Base-by-base conservation (phyloP, 2,797 vertebrate genomes). In the Thripadectes ignobilis region DNA sequence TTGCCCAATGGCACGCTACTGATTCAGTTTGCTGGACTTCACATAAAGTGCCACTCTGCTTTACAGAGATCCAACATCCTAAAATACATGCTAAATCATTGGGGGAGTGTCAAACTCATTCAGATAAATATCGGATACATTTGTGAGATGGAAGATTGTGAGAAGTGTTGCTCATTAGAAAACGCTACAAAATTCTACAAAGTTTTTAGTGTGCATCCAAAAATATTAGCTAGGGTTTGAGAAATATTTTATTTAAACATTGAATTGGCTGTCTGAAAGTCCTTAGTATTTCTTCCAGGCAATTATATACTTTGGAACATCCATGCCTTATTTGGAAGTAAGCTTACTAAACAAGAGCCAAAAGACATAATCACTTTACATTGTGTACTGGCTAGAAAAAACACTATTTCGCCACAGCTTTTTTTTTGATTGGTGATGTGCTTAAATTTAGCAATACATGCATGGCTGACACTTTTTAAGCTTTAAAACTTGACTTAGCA, bases 41-140 rank as follows among this genome's bases (percentile, higher is more conserved):
- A 57, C 6, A 14, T 15, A 29, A 85, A 46, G 16, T 21, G 21
- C 17, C 82, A 14, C 0, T 0, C 10, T 74, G 15, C 29, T 82
- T 84, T 22, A 20, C 2, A 45, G 41, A 34, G 9, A 36, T 86
- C 46, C 2, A 3, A 13, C 19, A 19, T 34, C 6, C 1, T 51
- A 63, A 86, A 46, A 59, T 19, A 71, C 45, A 29, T 7, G 21
- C 21, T 30, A 38, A 36, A 38, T 85, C 7, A 66, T 21, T 17
- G 49, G 26, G 20, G 22, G 75, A 45, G 5, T 36, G 4, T 30
- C 49, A 73, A 59, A 55, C 1, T 55, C 41, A 32, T 15, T 75
- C 30, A 76, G 39, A 71, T 11, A 49, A 76, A n/a, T 34, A 43
- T 39, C 73, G 58, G 22, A 62, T n/a, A 59, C 7, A 32, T 55